A percentile compares a stretch with the other conserved stretches of the same genome.
These are phyloP conservation scores for Florisuga fusca DNA, from an alignment of 2,797 vertebrate species.

Conservation along the genomic window DNA sequence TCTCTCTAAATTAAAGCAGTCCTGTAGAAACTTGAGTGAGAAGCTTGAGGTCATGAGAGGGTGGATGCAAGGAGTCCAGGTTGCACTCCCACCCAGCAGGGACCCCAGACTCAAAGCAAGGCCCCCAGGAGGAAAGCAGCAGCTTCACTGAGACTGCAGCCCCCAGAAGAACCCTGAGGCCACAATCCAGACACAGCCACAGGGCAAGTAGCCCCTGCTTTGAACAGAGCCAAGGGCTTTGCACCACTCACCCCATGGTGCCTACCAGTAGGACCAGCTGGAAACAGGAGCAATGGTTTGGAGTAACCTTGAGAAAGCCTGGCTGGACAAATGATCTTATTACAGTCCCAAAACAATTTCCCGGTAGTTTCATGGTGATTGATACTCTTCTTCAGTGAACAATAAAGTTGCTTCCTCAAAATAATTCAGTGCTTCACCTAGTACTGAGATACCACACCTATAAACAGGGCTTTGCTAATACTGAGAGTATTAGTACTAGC, in stretches of 20 bases:
- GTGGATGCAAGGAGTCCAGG: neutral
- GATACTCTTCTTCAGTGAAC: neutral
- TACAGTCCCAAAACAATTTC: neutral
- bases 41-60: accelerated
- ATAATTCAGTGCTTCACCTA: neutral
- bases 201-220: accelerated
- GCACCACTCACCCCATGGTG: neutral
- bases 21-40: neutral
- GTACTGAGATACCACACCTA: neutral
- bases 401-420: neutral
- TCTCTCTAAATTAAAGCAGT: neutral
- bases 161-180: accelerated
- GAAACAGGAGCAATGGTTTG: neutral
- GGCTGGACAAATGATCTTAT: neutral
- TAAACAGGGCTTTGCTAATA: neutral
- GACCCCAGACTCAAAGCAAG: neutral
- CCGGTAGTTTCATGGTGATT: neutral
- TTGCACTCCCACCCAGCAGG: neutral
- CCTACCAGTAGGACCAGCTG: accelerated
- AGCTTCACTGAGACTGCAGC: accelerated
- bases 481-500: neutral
- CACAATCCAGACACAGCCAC: accelerated
- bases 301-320: neutral
- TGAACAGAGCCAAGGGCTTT: neutral
- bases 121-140: neutral